These are phyloP conservation scores for Bombylius major DNA, from an alignment of 2,888 invertebrate species.

Conservation along the genomic window DNA sequence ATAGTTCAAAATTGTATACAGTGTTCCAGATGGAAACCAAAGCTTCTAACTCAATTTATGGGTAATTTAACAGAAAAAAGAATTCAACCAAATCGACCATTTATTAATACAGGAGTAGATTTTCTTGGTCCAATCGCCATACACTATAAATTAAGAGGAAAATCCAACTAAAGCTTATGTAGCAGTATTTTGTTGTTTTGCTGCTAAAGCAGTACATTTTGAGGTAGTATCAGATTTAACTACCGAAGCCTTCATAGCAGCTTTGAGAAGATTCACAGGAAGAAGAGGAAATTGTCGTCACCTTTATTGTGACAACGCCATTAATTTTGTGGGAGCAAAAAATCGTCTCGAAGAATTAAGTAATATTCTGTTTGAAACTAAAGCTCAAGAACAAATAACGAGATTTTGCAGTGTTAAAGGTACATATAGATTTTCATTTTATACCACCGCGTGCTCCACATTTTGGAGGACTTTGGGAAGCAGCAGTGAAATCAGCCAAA, in stretches of 20 bases:
- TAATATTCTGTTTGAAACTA: too few relatives aligned
- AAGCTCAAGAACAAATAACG: too few relatives aligned
- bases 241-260: constrained; percentile 10
- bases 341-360: too few relatives aligned
- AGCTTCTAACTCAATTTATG: constrained; percentile 16
- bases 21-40: constrained; percentile 12
- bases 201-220: constrained; percentile 11
- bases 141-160: constrained; percentile 3
- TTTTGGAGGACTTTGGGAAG: too few relatives aligned
- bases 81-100: constrained; percentile 6
- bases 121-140: constrained; percentile 7
- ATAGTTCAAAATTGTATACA: constrained; percentile 12
- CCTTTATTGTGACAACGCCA: constrained; percentile 7
- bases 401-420: too few relatives aligned
- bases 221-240: constrained; percentile 10
- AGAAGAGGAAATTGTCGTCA: constrained; percentile 2
- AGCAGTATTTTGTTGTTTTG: constrained; percentile 11
- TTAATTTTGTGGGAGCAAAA: background rate
- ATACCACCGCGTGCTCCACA: too few relatives aligned
- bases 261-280: constrained; percentile 7
- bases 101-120: constrained; percentile 8
- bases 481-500: too few relatives aligned
- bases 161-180: constrained; percentile 8
- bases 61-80: constrained; percentile 17
- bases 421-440: too few relatives aligned